Conservation (phyloP, 2,797 vertebrate species). For the Kryptolebias ocellatus region DNA sequence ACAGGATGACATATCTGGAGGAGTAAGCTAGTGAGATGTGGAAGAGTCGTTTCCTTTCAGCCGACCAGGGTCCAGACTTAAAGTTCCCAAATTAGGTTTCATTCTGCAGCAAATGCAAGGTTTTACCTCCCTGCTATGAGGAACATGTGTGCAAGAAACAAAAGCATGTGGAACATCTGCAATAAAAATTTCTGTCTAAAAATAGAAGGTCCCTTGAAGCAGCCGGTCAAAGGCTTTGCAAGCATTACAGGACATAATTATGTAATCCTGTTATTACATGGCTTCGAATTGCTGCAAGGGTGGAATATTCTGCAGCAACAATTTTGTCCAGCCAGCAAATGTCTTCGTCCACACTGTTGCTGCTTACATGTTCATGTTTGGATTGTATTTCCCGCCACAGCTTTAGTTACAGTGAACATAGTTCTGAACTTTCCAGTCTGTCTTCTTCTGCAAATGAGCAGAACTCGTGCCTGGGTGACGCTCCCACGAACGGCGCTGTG, state of each 20-base stretch:
- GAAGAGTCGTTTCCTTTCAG: slow-evolving; percentile 27
- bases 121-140: slow-evolving; percentile 6
- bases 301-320: slow-evolving; percentile 20
- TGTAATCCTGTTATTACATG: slow-evolving; percentile 47
- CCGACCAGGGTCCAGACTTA: slow-evolving; percentile 20
- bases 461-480: slow-evolving; percentile 5
- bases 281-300: slow-evolving; percentile 26
- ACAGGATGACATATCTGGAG: slow-evolving; percentile 65
- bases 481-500: slow-evolving; percentile 33
- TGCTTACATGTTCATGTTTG: slow-evolving; percentile 49
- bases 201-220: slow-evolving; percentile 24
- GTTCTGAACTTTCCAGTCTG: slow-evolving; percentile 41
- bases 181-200: slow-evolving; percentile 34
- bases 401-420: slow-evolving; percentile 26
- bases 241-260: slow-evolving; percentile 37
- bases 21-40: slow-evolving; percentile 50
- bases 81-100: slow-evolving; percentile 14
- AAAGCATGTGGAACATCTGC: slow-evolving; percentile 7
- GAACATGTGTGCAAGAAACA: slow-evolving; percentile 18
- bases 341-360: slow-evolving; percentile 17
- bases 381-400: background rate
- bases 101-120: slow-evolving; percentile 3
- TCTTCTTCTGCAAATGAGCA: slow-evolving; percentile 26
- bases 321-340: slow-evolving; percentile 8
- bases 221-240: slow-evolving; percentile 37